These are phyloP conservation scores for Drosophila setifemur DNA, from an alignment of 1,140 invertebrate species.

Conservation along the genomic window DNA sequence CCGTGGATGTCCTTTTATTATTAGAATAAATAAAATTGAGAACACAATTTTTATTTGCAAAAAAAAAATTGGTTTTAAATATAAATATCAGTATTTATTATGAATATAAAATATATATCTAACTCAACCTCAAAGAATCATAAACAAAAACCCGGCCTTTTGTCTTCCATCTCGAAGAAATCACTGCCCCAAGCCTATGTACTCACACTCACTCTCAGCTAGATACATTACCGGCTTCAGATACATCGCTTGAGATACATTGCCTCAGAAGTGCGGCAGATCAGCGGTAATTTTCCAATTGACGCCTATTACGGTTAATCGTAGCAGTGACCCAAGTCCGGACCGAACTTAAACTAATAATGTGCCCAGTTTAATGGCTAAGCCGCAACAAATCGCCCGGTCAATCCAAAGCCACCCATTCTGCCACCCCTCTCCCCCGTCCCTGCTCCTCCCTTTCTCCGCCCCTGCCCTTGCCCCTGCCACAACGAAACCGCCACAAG, in stretches of 20 bases:
- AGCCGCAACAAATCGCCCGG: constrained; percentile 66
- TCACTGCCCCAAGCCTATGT: background rate
- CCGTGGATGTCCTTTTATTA: background rate
- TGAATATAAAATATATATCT: no score
- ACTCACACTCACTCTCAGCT: constrained; percentile 8
- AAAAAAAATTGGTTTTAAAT: no score
- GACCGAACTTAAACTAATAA: constrained; percentile 78
- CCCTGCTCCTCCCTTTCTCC: background rate
- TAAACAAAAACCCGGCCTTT: constrained; percentile 31
- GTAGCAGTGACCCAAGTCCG: constrained; percentile 78
- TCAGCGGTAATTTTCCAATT: constrained; percentile 77
- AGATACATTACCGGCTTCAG: background rate
- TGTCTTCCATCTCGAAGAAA: constrained; percentile 20
- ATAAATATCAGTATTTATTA: no score
- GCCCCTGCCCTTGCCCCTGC: background rate
- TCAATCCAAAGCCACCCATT: constrained; percentile 36
- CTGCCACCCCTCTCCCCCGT: background rate
- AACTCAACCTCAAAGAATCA: no score
- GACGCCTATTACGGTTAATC: constrained; percentile 79
- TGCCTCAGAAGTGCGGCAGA: constrained; percentile 54
- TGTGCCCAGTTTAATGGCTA: constrained; percentile 76
- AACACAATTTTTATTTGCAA: background rate
- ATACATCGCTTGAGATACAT: constrained; percentile 7
- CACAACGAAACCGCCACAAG: constrained; percentile 53
- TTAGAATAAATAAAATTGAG: background rate